Evolutionary conservation across 2,113 vertebrate species (phyloP).

Genomic region (Dascyllus trimaculatus): DNA sequence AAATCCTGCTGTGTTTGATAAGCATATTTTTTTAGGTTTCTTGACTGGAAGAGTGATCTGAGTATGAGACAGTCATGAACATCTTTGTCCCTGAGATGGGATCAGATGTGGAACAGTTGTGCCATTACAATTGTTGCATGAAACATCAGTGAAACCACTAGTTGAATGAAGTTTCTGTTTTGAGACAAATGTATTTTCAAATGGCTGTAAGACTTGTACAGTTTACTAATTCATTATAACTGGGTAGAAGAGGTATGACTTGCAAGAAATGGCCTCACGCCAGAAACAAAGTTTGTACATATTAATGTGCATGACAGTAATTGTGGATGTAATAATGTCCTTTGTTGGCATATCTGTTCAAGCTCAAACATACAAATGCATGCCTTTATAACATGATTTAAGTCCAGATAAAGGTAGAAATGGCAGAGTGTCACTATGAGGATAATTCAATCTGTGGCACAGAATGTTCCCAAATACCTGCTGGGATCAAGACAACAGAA

Average conservation of each 20-base stretch:
- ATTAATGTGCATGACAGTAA: background rate
- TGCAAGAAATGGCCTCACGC: background rate
- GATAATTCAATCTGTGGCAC: constrained; percentile 44
- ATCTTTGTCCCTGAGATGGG: background rate
- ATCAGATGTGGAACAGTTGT: constrained; percentile 25
- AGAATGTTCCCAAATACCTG: constrained; percentile 57
- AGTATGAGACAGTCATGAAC: background rate
- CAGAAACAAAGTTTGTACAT: background rate
- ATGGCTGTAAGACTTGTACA: background rate
- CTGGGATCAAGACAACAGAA: constrained; percentile 60
- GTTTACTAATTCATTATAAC: too few relatives aligned
- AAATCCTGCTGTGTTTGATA: constrained; percentile 59
- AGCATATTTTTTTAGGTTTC: constrained; percentile 9
- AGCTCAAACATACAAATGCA: background rate
- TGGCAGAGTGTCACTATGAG: background rate
- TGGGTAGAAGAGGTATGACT: background rate
- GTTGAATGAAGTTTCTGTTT: background rate
- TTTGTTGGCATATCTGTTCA: too few relatives aligned
- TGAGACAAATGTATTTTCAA: too few relatives aligned
- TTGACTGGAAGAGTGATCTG: constrained; percentile 10
- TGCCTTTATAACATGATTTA: background rate
- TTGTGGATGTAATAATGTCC: too few relatives aligned
- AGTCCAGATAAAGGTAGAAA: constrained; percentile 1
- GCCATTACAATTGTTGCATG: background rate
- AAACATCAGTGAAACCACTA: background rate